A percentile compares a stretch with the other conserved stretches of the same genome.
These are phyloP conservation scores for Drosophila seguyi DNA, from an alignment of 1,140 invertebrate species.

Conservation along the genomic window DNA sequence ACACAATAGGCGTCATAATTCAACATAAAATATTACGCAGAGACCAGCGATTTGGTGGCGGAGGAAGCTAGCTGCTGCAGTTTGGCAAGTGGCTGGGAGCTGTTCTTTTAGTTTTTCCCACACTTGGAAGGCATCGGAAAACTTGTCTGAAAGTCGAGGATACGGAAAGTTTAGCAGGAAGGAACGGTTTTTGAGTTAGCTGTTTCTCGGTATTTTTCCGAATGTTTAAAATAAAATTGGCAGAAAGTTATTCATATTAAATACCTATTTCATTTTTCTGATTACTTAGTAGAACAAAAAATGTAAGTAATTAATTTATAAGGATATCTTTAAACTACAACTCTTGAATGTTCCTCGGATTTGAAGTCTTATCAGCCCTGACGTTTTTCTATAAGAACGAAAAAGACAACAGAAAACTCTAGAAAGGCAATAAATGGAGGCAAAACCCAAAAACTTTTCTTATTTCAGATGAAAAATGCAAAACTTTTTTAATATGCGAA, in stretches of 20 bases:
- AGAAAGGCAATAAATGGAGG: slow-evolving; percentile 19
- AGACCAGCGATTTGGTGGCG: slow-evolving; percentile 39
- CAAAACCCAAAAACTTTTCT: slow-evolving; percentile 69
- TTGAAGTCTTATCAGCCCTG: slow-evolving; percentile 1
- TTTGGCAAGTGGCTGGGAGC: slow-evolving; percentile 40
- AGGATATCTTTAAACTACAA: neutral
- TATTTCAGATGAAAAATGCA: slow-evolving; percentile 78
- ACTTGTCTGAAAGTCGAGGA: slow-evolving; percentile 26
- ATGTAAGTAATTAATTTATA: no score
- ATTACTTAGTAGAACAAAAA: neutral
- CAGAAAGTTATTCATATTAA: neutral
- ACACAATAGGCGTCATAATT: slow-evolving; percentile 70
- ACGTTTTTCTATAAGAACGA: slow-evolving; percentile 11
- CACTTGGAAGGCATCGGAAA: slow-evolving; percentile 32
- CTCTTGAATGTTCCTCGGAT: neutral
- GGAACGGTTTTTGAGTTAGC: neutral
- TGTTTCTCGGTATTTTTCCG: neutral
- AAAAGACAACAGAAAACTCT: slow-evolving; percentile 26
- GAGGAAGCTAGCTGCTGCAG: slow-evolving; percentile 24
- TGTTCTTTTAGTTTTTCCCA: slow-evolving; percentile 39
- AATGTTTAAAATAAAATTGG: neutral
- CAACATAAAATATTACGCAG: slow-evolving; percentile 80
- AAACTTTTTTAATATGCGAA: slow-evolving; percentile 82
- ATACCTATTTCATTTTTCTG: neutral
- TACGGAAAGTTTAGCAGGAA: slow-evolving; percentile 7